Conservation (phyloP, 2,888 invertebrate species). For the Strigamia transsilvanica region DNA sequence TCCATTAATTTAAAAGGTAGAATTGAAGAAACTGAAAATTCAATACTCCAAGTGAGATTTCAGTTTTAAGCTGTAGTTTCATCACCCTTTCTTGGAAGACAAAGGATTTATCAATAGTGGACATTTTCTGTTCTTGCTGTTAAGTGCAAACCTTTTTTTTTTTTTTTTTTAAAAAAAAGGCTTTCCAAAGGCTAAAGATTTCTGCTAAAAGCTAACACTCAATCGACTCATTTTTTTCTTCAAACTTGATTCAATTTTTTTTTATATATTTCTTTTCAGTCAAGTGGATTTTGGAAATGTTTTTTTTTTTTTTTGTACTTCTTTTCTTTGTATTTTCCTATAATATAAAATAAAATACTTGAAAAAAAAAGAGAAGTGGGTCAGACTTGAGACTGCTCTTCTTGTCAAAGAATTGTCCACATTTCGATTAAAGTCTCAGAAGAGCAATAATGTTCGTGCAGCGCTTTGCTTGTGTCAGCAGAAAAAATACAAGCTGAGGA, state of each 20-base stretch:
- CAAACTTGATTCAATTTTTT: conserved; percentile 6
- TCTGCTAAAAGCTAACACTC: conserved; percentile 38
- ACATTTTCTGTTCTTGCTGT: not conserved
- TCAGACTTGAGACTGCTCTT: conserved; percentile 24
- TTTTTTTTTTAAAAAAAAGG: not conserved
- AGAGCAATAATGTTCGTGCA: conserved; percentile 29
- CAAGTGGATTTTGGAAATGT: conserved; percentile 1
- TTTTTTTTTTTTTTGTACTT: no score
- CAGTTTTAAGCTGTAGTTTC: not conserved
- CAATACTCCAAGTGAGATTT: not conserved
- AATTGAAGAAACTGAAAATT: no score
- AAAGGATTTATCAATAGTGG: conserved; percentile 14
- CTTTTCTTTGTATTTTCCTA: not conserved
- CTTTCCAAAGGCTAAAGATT: conserved; percentile 19
- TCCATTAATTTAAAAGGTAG: no score
- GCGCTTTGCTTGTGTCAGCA: conserved; percentile 7
- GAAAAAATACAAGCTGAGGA: conserved; percentile 35
- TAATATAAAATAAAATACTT: not conserved
- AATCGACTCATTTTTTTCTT: not conserved
- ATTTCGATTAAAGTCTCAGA: conserved; percentile 35
- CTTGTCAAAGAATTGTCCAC: conserved; percentile 34
- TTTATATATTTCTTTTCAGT: conserved; percentile 4
- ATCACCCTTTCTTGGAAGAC: not conserved
- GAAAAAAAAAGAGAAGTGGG: conserved; percentile 26
- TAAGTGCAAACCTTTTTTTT: not conserved